A percentile compares a stretch with the other conserved stretches of the same genome.
phyloP scores from a whole-genome alignment of 2,888 invertebrate species.

The Papilio protenor region DNA sequence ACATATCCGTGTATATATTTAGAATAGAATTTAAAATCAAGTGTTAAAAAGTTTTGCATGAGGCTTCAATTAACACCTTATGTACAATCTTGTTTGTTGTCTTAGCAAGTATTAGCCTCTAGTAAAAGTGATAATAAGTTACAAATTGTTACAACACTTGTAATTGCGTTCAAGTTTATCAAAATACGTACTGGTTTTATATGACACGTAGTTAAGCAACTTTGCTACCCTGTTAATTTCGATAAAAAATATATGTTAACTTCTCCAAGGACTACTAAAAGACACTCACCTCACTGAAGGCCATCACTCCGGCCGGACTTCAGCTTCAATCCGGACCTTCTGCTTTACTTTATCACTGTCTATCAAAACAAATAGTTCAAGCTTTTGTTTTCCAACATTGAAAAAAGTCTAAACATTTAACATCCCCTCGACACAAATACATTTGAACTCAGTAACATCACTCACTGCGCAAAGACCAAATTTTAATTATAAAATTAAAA shows the following conservation, averaged over 20 bases:
- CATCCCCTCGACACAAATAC: conserved; percentile 82
- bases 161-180: conserved; percentile 27
- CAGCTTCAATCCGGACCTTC: conserved; percentile 83
- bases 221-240: conserved; percentile 12
- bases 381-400: conserved; percentile 83
- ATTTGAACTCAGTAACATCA: conserved; percentile 80
- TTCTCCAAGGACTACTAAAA: conserved; percentile 48
- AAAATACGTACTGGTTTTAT: conserved; percentile 29
- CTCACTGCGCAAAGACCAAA: conserved; percentile 84
- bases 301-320: conserved; percentile 87
- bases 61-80: conserved; percentile 27
- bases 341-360: conserved; percentile 75
- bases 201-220: conserved; percentile 41
- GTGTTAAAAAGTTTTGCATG: conserved; percentile 25
- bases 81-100: conserved; percentile 21
- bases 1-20: conserved; percentile 31
- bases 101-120: not conserved
- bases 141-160: conserved; percentile 18
- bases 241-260: conserved; percentile 39
- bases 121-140: conserved; percentile 24
- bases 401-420: conserved; percentile 82
- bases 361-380: conserved; percentile 84
- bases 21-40: conserved; percentile 22
- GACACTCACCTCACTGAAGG: conserved; percentile 90
- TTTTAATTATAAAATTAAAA: conserved; percentile 82